phyloP scores from a whole-genome alignment of 2,113 vertebrate genomes.

The Leucopsar rothschildi region DNA sequence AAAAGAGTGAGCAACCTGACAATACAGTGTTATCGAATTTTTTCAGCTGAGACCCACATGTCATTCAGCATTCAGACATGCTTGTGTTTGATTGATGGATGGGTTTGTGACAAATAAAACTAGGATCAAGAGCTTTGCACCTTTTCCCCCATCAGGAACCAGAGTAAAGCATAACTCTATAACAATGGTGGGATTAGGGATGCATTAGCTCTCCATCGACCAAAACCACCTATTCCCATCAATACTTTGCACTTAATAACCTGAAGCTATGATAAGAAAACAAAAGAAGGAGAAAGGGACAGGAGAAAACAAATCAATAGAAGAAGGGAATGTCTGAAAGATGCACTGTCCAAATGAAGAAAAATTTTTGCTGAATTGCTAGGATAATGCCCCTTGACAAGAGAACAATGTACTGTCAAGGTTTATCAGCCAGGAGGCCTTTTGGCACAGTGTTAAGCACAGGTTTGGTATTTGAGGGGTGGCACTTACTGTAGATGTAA shows the following conservation, averaged over 20 bases:
- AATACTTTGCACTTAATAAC: slow-evolving; percentile 99
- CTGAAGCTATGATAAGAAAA: slow-evolving; percentile 99
- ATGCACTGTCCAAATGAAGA: slow-evolving; percentile 79
- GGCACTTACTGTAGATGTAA: slow-evolving; percentile 49
- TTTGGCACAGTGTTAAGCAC: slow-evolving; percentile 62
- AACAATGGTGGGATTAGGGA: slow-evolving; percentile 99
- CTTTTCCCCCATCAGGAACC: slow-evolving; percentile 86
- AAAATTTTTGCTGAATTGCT: slow-evolving; percentile 74
- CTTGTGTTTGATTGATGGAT: slow-evolving; percentile 96
- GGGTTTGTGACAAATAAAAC: slow-evolving; percentile 95
- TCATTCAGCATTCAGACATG: slow-evolving; percentile 89
- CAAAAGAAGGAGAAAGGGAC: slow-evolving; percentile 88
- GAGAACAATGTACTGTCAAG: slow-evolving; percentile 74
- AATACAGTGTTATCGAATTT: slow-evolving; percentile 99
- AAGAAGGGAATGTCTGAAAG: slow-evolving; percentile 80
- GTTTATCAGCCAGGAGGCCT: slow-evolving; percentile 69
- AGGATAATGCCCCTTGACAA: slow-evolving; percentile 80
- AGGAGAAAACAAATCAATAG: slow-evolving; percentile 94
- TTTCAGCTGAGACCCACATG: slow-evolving; percentile 95
- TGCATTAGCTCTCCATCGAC: slow-evolving; percentile 98
- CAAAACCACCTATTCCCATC: slow-evolving; percentile 91
- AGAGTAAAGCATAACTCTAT: slow-evolving; percentile 88
- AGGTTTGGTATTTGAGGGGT: slow-evolving; percentile 58
- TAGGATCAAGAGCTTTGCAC: slow-evolving; percentile 96
- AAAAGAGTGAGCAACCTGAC: slow-evolving; percentile 84